Conservation (phyloP, 2,797 vertebrate genomes). For the Sciaenops ocellatus region DNA sequence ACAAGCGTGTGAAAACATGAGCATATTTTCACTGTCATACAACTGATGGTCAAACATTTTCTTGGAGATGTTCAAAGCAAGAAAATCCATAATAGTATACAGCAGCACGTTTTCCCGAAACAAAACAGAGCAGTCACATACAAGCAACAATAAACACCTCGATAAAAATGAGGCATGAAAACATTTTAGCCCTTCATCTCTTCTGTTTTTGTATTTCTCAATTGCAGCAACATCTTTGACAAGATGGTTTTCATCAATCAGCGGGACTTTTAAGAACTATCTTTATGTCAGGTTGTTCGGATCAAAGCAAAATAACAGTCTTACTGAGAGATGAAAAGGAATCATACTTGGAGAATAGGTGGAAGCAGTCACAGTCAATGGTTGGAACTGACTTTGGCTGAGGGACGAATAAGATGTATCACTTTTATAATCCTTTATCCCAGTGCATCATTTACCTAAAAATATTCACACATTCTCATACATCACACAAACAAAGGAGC, state of each 20-base stretch:
- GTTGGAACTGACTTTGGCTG: conserved; percentile 14
- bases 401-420: conserved; percentile 17
- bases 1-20: conserved; percentile 8
- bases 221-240: conserved; percentile 18
- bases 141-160: conserved; percentile 10
- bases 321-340: conserved; percentile 24
- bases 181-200: conserved; percentile 1
- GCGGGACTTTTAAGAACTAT: conserved; percentile 8
- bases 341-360: conserved; percentile 28
- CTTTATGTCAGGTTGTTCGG: conserved; percentile 3
- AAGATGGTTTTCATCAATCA: conserved; percentile 31
- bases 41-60: conserved; percentile 26
- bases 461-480: conserved; percentile 38
- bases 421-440: conserved; percentile 23
- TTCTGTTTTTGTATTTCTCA: conserved; percentile 28
- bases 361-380: conserved; percentile 1
- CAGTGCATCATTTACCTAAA: conserved; percentile 34
- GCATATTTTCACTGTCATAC: conserved; percentile 17
- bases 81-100: conserved; percentile 16
- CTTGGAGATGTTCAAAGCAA: conserved; percentile 14
- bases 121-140: conserved; percentile 41
- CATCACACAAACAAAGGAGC: conserved; percentile 35
- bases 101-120: neutral
- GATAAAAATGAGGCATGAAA: conserved; percentile 25
- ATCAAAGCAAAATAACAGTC: conserved; percentile 13